Base-by-base conservation (phyloP, 2,888 invertebrate genomes). In the Bhutanitis thaidina region DNA sequence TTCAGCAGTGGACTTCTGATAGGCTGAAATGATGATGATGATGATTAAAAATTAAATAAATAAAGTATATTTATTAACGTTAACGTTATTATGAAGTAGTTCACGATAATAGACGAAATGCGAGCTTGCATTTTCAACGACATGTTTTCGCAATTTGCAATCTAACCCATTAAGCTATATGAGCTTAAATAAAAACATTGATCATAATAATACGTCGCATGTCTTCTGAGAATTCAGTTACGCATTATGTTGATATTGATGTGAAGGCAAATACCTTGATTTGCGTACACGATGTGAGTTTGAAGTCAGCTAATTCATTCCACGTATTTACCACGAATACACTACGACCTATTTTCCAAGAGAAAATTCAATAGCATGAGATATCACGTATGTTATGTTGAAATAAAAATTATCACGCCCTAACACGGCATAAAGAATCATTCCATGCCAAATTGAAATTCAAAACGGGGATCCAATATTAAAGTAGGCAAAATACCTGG, bases 361-460 rank as follows among this genome's bases (percentile, higher is more conserved):
- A 27, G 29, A 13, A 34, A 29, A 39, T 36, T 46, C 30, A 30
- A 37, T 43, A 37, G 30, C 13, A 49, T 12, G 25, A n/a, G 36
- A 40, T 27, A 32, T 36, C 35, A 46, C 41, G 46, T 41, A 40
- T 44, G 35, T 44, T 39, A 50, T 45, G 41, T 39, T 39, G 34
- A 39, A 34, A 50, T 32, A 41, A 45, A 46, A 51, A 50, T 43
- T 39, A 39, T 47, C 44, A 45, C 50, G 34, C 45, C 20, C 45
- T 30, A 40, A 51, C 47, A 50, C 37, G 45, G 48, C 51, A 53
- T 48, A 36, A 35, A 25, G 39, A 56, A 56, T 60, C 55, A 55
- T 60, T 64, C 59, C 59, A 66, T 68, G 68, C 62, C 65, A 64
- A 66, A 62, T 65, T 67, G 65, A 67, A 69, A 69, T 71, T 71